Conservation (phyloP, 2,888 invertebrate genomes). For the Diadegma fenestrale region DNA sequence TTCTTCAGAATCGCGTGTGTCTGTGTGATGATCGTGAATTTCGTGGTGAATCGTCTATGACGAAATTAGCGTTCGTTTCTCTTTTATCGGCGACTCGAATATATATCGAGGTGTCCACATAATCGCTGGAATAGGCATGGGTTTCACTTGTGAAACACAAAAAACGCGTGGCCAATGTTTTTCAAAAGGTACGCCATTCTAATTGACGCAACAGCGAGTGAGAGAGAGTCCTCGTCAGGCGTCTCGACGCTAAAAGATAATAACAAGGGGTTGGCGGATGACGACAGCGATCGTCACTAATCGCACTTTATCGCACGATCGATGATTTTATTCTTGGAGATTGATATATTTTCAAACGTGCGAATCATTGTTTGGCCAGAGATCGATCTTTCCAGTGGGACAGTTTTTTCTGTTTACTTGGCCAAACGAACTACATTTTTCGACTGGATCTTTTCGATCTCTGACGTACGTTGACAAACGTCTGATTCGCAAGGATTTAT, state of each 20-base stretch:
- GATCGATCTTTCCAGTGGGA: background rate
- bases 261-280: conserved; percentile 34
- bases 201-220: conserved; percentile 52
- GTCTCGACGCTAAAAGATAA: conserved; percentile 51
- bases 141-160: background rate
- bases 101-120: background rate
- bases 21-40: conserved; percentile 21
- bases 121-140: conserved; percentile 5
- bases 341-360: background rate
- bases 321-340: background rate
- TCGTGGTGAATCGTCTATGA: conserved; percentile 34
- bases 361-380: background rate
- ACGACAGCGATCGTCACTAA: conserved; percentile 22
- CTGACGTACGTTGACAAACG: background rate
- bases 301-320: conserved; percentile 9
- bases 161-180: conserved; percentile 31
- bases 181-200: conserved; percentile 28
- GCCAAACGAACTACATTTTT: background rate
- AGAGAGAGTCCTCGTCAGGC: conserved; percentile 15
- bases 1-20: background rate
- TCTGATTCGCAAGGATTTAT: background rate
- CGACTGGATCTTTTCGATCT: background rate
- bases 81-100: conserved; percentile 37
- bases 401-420: background rate
- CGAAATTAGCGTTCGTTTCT: conserved; percentile 42